phyloP scores from a whole-genome alignment of 1,140 invertebrate genomes.

The Pseudomyrmex dendroicus region DNA sequence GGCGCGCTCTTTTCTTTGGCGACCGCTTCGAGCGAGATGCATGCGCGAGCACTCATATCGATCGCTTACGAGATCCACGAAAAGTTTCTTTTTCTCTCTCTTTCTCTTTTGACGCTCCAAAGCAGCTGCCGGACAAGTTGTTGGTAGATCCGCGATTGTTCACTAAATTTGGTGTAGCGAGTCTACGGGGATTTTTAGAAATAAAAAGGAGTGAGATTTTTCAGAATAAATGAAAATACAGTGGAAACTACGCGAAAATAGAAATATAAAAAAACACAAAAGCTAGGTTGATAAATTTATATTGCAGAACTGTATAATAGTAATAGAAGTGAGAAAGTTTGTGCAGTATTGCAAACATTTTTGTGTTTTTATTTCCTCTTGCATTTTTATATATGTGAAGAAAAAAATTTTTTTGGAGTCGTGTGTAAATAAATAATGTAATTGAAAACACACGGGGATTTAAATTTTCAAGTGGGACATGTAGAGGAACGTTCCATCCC shows the following conservation, averaged over 20 bases:
- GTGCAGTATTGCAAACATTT: neutral
- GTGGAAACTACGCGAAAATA: too few relatives aligned
- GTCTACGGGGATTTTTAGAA: neutral
- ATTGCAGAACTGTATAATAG: neutral
- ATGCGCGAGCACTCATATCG: slow-evolving; percentile 29
- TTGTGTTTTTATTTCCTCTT: slow-evolving; percentile 1
- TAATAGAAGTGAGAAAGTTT: neutral
- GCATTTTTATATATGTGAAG: neutral
- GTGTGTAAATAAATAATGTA: slow-evolving; percentile 11
- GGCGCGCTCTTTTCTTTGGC: slow-evolving; percentile 21
- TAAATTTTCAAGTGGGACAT: slow-evolving; percentile 20
- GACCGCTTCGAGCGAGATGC: neutral
- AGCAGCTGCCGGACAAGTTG: too few relatives aligned
- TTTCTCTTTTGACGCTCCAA: too few relatives aligned
- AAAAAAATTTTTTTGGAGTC: neutral
- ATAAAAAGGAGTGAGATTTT: neutral
- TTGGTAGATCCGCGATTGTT: neutral
- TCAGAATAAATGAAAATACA: neutral
- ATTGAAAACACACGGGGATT: slow-evolving; percentile 23
- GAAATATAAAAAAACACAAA: too few relatives aligned
- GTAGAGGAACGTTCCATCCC: slow-evolving; percentile 16
- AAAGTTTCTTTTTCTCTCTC: neutral
- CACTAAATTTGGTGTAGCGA: neutral
- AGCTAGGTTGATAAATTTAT: too few relatives aligned
- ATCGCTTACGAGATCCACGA: slow-evolving; percentile 30